These are phyloP conservation scores for Calosoma granatense DNA, from an alignment of 1,140 invertebrate genomes.

Conservation along the genomic window DNA sequence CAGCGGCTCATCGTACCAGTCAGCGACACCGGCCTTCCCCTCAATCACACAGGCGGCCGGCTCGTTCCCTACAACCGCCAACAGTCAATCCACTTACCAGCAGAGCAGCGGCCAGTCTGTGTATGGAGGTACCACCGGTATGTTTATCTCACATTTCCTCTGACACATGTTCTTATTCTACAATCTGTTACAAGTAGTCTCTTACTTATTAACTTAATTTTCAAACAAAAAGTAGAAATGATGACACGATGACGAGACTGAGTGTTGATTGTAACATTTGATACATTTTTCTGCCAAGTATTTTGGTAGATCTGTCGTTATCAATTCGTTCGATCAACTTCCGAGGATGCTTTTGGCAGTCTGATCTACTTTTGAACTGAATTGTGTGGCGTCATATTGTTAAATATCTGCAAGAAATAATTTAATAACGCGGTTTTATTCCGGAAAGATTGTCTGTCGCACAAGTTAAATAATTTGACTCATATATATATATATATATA, in stretches of 20 bases:
- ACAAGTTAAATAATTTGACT: not conserved
- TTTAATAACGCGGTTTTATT: not conserved
- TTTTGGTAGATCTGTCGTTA: constrained; percentile 14
- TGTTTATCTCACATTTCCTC: constrained; percentile 11
- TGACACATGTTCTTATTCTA: not conserved
- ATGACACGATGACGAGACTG: constrained; percentile 22
- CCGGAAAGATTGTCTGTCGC: not conserved
- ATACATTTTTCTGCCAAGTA: constrained; percentile 13
- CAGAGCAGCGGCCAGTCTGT: constrained; percentile 31
- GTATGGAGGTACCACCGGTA: constrained; percentile 30
- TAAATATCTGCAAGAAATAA: not conserved
- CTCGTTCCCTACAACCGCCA: constrained; percentile 19
- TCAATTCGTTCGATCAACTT: not conserved
- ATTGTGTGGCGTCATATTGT: no score
- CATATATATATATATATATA: no score
- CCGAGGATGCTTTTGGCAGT: constrained; percentile 16
- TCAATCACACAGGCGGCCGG: constrained; percentile 28
- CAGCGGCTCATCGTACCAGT: constrained; percentile 23
- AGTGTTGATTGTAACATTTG: constrained; percentile 6
- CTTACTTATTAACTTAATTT: no score
- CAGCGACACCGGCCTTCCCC: constrained; percentile 21
- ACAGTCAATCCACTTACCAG: constrained; percentile 24
- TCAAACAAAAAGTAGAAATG: constrained; percentile 11
- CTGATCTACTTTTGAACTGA: constrained; percentile 17
- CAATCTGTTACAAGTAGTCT: not conserved